phyloP scores from a whole-genome alignment of 1,140 invertebrate species.

The Hesperophylax magnus region DNA sequence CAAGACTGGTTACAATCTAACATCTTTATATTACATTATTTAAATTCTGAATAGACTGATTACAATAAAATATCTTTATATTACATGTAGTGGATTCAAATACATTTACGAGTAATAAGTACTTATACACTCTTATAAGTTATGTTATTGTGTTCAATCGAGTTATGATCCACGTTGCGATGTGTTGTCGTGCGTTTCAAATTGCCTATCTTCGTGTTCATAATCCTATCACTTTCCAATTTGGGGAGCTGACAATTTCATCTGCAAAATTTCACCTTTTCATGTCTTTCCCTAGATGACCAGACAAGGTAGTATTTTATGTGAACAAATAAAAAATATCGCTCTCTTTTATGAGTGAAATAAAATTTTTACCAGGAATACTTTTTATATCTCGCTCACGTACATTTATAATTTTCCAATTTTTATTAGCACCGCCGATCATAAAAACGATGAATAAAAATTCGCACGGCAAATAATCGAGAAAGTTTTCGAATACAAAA shows the following conservation, averaged over 20 bases:
- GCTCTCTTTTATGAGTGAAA: conserved; percentile 48
- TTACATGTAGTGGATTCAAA: no score
- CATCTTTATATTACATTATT: no score
- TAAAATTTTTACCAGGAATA: conserved; percentile 34
- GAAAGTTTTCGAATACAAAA: neutral
- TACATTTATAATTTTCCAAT: conserved; percentile 33
- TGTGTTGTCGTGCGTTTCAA: no score
- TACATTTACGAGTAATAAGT: no score
- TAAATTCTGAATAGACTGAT: no score
- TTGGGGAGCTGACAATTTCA: conserved; percentile 10
- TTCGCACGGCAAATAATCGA: neutral
- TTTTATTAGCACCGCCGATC: conserved; percentile 17
- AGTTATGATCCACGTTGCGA: no score
- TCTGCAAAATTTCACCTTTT: neutral
- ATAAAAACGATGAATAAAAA: conserved; percentile 9
- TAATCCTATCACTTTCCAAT: neutral
- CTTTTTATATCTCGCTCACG: conserved; percentile 18
- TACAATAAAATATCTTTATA: no score
- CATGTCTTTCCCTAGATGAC: conserved; percentile 5
- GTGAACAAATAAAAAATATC: conserved; percentile 50
- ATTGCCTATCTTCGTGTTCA: no score
- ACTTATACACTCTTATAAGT: no score
- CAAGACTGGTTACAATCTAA: no score
- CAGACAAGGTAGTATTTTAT: conserved; percentile 44
- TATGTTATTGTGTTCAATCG: no score